These are phyloP conservation scores for Danio aesculapii DNA, from an alignment of 2,797 vertebrate species.

Conservation along the genomic window DNA sequence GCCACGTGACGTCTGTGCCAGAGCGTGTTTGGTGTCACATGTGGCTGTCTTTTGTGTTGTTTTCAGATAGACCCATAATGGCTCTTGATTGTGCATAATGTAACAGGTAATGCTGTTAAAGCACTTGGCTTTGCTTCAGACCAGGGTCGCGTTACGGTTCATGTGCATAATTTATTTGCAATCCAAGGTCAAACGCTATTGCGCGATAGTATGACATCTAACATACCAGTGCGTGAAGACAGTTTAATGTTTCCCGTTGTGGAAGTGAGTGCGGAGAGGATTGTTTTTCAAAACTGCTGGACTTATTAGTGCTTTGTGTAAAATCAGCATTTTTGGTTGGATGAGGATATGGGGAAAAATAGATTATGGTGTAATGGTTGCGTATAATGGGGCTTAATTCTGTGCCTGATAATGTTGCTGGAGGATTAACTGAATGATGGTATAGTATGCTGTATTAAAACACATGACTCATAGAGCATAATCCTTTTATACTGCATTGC, in stretches of 20 bases:
- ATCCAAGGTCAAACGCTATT: constrained; percentile 57
- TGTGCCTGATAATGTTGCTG: constrained; percentile 12
- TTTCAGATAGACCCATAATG: constrained; percentile 47
- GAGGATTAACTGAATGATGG: constrained; percentile 16
- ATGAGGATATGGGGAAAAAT: constrained; percentile 33
- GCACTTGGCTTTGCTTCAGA: constrained; percentile 33
- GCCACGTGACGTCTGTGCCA: constrained; percentile 25
- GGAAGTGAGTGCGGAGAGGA: neutral
- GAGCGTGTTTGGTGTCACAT: constrained; percentile 49
- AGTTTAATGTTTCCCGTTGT: constrained; percentile 41
- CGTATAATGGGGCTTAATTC: constrained; percentile 24
- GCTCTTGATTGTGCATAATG: constrained; percentile 60
- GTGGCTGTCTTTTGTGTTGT: constrained; percentile 24
- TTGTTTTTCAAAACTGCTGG: constrained; percentile 20
- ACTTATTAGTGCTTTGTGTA: constrained; percentile 13
- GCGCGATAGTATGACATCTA: neutral
- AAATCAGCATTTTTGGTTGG: constrained; percentile 27
- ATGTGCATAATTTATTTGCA: constrained; percentile 52
- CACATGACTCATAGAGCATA: constrained; percentile 17
- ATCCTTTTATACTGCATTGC: constrained; percentile 13
- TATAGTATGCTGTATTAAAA: constrained; percentile 30
- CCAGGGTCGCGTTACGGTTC: constrained; percentile 38
- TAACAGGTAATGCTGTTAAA: constrained; percentile 51
- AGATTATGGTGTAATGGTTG: constrained; percentile 24
- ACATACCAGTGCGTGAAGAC: constrained; percentile 22